Conservation (phyloP, 1,140 invertebrate species). For the Halyomorpha halys region DNA sequence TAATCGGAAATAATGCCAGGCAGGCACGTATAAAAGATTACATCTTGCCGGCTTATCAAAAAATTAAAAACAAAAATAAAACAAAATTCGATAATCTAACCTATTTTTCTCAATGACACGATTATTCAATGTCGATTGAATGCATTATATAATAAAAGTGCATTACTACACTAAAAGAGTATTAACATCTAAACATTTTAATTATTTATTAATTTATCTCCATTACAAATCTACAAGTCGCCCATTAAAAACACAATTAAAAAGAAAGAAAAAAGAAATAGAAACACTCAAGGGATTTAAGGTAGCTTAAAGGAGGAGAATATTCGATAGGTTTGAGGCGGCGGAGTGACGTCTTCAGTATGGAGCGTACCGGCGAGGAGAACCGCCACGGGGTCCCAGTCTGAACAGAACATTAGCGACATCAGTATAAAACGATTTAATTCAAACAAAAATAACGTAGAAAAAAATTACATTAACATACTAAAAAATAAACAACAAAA, state of each 20-base stretch:
- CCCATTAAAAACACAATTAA: conserved; percentile 9
- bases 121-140: neutral
- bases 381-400: conserved; percentile 58
- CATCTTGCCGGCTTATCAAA: conserved; percentile 9
- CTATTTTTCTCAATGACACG: conserved; percentile 2
- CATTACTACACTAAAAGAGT: conserved; percentile 14
- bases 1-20: conserved; percentile 15
- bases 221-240: neutral
- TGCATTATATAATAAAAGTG: conserved; percentile 8
- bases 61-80: neutral
- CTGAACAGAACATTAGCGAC: conserved; percentile 40
- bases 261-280: conserved; percentile 7
- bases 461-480: neutral
- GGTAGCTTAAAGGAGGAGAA: conserved; percentile 1
- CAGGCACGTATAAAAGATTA: conserved; percentile 13
- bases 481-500: neutral
- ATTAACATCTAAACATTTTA: conserved; percentile 11
- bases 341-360: conserved; percentile 48
- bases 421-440: conserved; percentile 1
- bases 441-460: conserved; percentile 27
- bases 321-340: conserved; percentile 3
- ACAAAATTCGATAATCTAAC: conserved; percentile 6
- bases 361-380: conserved; percentile 67
- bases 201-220: conserved; percentile 3
- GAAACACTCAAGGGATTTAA: conserved; percentile 2